phyloP scores from a whole-genome alignment of 2,797 vertebrate genomes.

The Halcyon chelicuti region DNA sequence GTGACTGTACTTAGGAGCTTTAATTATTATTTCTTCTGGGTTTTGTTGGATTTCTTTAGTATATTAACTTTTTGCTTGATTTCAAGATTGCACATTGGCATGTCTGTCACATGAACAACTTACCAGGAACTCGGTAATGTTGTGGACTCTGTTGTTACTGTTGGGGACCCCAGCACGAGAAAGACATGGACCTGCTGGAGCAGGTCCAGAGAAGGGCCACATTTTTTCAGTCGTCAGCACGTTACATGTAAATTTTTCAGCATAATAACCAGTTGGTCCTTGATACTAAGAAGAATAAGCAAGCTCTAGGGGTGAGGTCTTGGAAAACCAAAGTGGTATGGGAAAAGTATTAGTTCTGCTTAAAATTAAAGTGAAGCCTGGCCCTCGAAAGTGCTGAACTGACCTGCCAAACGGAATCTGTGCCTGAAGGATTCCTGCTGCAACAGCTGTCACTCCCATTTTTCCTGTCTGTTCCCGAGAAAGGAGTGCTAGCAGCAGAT shows the following conservation, averaged over 20 bases:
- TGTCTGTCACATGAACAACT: neutral
- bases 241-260: neutral
- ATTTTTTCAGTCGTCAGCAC: neutral
- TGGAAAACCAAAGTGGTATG: neutral
- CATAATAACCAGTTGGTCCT: neutral
- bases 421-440: neutral
- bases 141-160: neutral
- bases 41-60: neutral
- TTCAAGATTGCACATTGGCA: neutral
- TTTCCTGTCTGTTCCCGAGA: neutral
- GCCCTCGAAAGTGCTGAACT: neutral
- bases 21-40: neutral
- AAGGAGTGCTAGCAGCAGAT: neutral
- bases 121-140: neutral
- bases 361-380: neutral
- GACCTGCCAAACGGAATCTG: neutral
- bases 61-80: neutral
- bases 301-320: neutral
- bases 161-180: no score
- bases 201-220: no score
- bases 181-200: no score
- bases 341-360: neutral
- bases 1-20: neutral
- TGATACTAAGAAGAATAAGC: neutral
- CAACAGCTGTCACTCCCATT: neutral